Percentiles rank a stretch among this genome's conserved stretches.
Evolutionary conservation across 2,113 vertebrate genomes (phyloP).

Genomic region (Patagioenas fasciata): DNA sequence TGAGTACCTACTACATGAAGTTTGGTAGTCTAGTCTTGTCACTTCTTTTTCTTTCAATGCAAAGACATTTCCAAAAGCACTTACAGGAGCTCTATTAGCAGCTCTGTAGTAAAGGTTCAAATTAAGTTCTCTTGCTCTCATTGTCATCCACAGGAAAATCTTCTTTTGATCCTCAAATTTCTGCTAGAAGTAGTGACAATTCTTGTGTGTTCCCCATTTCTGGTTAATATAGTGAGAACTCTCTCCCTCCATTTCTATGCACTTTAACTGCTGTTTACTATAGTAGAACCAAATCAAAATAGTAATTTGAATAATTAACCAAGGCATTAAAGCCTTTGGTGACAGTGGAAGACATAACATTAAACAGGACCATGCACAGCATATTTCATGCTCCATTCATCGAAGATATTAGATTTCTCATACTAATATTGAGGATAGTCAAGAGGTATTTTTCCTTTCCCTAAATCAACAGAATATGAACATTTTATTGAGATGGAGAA

Average conservation of each 20-base stretch:
- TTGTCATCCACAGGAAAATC: background rate
- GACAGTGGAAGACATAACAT: background rate
- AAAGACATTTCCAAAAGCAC: background rate
- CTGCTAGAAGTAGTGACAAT: background rate
- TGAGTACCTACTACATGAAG: background rate
- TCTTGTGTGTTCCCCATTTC: background rate
- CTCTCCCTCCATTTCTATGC: background rate
- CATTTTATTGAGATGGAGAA: background rate
- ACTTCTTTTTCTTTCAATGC: background rate
- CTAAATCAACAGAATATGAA: background rate
- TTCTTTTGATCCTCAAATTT: background rate
- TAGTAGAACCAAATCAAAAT: background rate
- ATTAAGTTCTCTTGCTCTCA: background rate
- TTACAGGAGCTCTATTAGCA: background rate
- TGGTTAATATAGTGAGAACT: background rate
- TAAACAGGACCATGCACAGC: background rate
- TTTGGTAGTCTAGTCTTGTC: background rate
- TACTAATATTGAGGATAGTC: background rate
- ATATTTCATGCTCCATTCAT: background rate
- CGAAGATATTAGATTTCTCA: background rate
- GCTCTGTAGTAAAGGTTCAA: background rate
- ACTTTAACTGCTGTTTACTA: background rate
- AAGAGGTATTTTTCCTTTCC: background rate
- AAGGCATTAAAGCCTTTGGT: background rate
- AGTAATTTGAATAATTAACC: background rate